Evolutionary conservation across 2,113 vertebrate genomes (phyloP).

Genomic region (Hymenochirus boettgeri): DNA sequence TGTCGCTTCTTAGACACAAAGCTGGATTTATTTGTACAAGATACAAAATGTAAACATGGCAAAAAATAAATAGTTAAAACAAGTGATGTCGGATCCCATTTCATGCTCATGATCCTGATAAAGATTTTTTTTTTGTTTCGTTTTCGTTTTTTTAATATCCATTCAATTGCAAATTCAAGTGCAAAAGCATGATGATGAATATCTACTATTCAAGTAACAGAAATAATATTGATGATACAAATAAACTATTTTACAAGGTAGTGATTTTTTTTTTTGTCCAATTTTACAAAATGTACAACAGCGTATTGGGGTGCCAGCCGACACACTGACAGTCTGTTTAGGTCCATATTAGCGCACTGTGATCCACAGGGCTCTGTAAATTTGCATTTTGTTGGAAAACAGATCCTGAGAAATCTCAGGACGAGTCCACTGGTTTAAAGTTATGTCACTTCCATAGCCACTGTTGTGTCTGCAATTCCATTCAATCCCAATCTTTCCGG

Average conservation of each 20-base stretch:
- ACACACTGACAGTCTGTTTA: slow-evolving; percentile 68
- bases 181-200: slow-evolving; percentile 94
- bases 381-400: slow-evolving; percentile 61
- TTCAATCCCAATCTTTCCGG: slow-evolving; percentile 83
- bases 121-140: slow-evolving; percentile 65
- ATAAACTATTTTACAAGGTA: slow-evolving; percentile 97
- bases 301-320: slow-evolving; percentile 74
- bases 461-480: slow-evolving; percentile 84
- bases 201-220: slow-evolving; percentile 94
- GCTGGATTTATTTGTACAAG: slow-evolving; percentile 90
- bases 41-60: slow-evolving; percentile 98
- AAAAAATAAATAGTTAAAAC: slow-evolving; percentile 98
- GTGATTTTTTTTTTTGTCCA: slow-evolving; percentile 80
- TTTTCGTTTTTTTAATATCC: slow-evolving; percentile 62
- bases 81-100: slow-evolving; percentile 83
- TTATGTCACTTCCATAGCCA: slow-evolving; percentile 95
- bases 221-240: slow-evolving; percentile 95
- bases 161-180: slow-evolving; percentile 90
- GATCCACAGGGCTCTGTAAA: slow-evolving; percentile 57
- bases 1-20: slow-evolving; percentile 77
- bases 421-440: slow-evolving; percentile 51
- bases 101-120: slow-evolving; percentile 91
- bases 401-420: slow-evolving; percentile 52
- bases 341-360: slow-evolving; percentile 62
- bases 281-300: slow-evolving; percentile 94